Base-by-base conservation (phyloP, 1,140 invertebrate species). In the Theocolax elegans region DNA sequence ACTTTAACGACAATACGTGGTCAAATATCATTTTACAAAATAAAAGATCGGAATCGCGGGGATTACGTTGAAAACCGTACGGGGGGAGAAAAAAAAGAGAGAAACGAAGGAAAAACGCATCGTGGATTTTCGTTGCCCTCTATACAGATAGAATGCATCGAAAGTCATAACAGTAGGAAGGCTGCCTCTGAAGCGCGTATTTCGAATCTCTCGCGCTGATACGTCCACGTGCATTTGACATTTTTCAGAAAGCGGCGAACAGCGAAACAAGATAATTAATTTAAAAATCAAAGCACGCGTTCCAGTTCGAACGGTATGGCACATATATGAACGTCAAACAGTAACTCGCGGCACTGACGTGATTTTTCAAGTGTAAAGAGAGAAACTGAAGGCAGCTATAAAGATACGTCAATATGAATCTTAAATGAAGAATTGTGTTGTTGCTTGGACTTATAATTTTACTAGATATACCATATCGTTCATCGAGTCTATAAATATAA, bases 321-420 rank as follows among this genome's bases (percentile, higher is more conserved):
- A 38, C 42, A 35, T 44, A 15, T 59, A 59, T 49, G 53, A 67
- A 59, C 29, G 44, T 59, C 53, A 58, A 67, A 49, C 56, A 67
- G 9, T 25, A 35, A 31, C 12, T 15, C 29, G 3, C 29, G 19
- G n/a, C 12, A 12, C 65, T 49, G 42, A 67, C 65, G 65, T 67
- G 42, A 67, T 67, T 67, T 67, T 67, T 59, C 65, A 59, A 58
- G 54, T 67, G 51, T 59, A 59, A 67, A 67, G 29, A 67, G 29
- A 67, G 19, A 25, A 59, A 40, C 54, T 3, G 19, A 42, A 51
- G 46, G 17, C 13, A 40, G 6, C n/a, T n/a, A n/a, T n/a, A n/a
- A n/a, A n/a, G n/a, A 38, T 29, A 65, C 63, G 25, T 65, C 63
- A 54, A 54, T 65, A 53, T n/a, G n/a, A 54, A 53, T 54, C 21